Conservation (phyloP, 2,888 invertebrate genomes). For the Chrysodeixis includens region DNA sequence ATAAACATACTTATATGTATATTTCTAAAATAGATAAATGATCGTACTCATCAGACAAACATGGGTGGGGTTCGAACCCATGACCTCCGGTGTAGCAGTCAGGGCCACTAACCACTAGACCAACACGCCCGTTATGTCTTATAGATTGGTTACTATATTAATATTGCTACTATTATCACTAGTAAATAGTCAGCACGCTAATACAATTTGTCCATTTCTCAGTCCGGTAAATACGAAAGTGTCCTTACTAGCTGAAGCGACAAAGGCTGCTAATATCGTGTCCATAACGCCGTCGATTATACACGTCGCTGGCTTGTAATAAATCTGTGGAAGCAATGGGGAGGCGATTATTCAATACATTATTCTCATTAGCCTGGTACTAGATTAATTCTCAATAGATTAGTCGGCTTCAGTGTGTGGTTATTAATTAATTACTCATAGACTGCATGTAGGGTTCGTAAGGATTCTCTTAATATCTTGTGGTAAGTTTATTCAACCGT, state of each 20-base stretch:
- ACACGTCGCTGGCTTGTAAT: conserved; percentile 87
- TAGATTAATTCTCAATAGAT: conserved; percentile 47
- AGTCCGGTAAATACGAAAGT: background rate
- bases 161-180: too few species aligned
- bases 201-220: background rate
- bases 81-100: too few species aligned
- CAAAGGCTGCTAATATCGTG: conserved; percentile 84
- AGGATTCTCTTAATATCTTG: conserved; percentile 1
- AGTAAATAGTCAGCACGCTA: too few species aligned
- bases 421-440: conserved; percentile 6
- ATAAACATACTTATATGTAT: too few species aligned
- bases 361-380: conserved; percentile 53
- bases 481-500: conserved; percentile 3
- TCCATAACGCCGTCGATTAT: conserved; percentile 87
- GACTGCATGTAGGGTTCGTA: background rate
- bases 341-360: conserved; percentile 56
- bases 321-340: conserved; percentile 72
- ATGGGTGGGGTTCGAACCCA: too few species aligned
- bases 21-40: too few species aligned
- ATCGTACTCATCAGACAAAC: too few species aligned
- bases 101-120: too few species aligned
- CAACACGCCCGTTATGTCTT: too few species aligned
- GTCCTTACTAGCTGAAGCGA: conserved; percentile 82
- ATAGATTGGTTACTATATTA: too few species aligned
- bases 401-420: conserved; percentile 14